phyloP scores from a whole-genome alignment of 2,888 invertebrate species.

The Parelbella ahira region DNA sequence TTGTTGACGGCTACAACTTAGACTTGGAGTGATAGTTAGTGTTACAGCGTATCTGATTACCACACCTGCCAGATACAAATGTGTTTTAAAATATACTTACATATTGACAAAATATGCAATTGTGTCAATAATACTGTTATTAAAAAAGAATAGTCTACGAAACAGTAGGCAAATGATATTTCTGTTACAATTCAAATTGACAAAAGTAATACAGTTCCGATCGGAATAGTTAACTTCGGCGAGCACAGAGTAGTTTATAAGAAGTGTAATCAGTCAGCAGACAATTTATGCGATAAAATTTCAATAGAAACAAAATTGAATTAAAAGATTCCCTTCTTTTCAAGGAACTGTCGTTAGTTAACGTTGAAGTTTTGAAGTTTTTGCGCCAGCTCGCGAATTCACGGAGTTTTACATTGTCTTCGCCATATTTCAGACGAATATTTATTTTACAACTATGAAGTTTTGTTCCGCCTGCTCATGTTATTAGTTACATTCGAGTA shows the following conservation, averaged over 20 bases:
- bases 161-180: no score
- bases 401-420: slow-evolving; percentile 49
- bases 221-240: slow-evolving; percentile 10
- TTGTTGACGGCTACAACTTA: no score
- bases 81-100: no score
- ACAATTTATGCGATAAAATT: slow-evolving; percentile 26
- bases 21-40: no score
- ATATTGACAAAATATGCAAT: no score
- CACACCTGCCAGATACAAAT: no score
- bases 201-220: neutral
- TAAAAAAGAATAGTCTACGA: no score
- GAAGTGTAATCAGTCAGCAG: slow-evolving; percentile 25
- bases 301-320: slow-evolving; percentile 39
- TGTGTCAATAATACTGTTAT: no score
- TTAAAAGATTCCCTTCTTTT: slow-evolving; percentile 44
- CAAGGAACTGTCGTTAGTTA: slow-evolving; percentile 49
- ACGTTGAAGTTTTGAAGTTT: slow-evolving; percentile 45
- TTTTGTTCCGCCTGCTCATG: slow-evolving; percentile 27
- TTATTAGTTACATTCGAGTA: no score
- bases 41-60: no score
- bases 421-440: slow-evolving; percentile 44
- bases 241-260: slow-evolving; percentile 16
- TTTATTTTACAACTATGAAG: slow-evolving; percentile 45
- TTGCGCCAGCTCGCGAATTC: slow-evolving; percentile 39
- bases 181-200: neutral